Percentiles rank a stretch among this genome's conserved stretches.
Conservation (phyloP, 1,140 invertebrate species). For the Drosophila saltans region DNA sequence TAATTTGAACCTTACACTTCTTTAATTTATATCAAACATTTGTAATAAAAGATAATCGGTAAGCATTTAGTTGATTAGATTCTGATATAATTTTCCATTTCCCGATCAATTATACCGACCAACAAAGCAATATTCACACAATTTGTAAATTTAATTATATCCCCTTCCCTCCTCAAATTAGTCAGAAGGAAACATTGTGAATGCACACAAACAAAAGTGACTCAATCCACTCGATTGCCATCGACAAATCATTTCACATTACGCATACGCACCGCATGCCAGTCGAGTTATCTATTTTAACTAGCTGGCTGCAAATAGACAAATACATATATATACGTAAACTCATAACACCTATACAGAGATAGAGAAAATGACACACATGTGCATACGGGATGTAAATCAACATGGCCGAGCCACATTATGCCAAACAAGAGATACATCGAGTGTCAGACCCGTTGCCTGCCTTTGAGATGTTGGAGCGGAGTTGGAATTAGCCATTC, state of each 20-base stretch:
- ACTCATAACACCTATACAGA: not conserved
- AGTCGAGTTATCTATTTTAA: constrained; percentile 40
- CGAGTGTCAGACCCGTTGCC: constrained; percentile 23
- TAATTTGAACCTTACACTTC: too few relatives aligned
- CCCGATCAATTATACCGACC: constrained; percentile 25
- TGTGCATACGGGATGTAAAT: constrained; percentile 3
- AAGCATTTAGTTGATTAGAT: not conserved
- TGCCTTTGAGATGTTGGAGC: constrained; percentile 21
- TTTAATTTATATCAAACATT: too few relatives aligned
- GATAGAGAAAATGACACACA: constrained; percentile 9
- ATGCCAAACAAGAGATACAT: constrained; percentile 24
- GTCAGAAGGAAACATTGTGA: constrained; percentile 29
- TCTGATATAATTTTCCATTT: constrained; percentile 27
- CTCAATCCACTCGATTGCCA: constrained; percentile 41
- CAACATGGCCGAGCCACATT: constrained; percentile 24
- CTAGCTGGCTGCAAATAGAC: constrained; percentile 47
- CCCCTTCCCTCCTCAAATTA: constrained; percentile 38
- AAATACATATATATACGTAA: constrained; percentile 10
- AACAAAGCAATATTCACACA: constrained; percentile 7
- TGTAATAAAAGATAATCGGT: not conserved
- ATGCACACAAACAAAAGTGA: constrained; percentile 25
- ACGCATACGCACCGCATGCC: constrained; percentile 63
- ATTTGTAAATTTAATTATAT: constrained; percentile 42
- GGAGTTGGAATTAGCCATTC: constrained; percentile 47
- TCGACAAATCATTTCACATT: constrained; percentile 46